Evolutionary conservation across 1,140 invertebrate species (phyloP).

Genomic region (Drosophila bifasciata): DNA sequence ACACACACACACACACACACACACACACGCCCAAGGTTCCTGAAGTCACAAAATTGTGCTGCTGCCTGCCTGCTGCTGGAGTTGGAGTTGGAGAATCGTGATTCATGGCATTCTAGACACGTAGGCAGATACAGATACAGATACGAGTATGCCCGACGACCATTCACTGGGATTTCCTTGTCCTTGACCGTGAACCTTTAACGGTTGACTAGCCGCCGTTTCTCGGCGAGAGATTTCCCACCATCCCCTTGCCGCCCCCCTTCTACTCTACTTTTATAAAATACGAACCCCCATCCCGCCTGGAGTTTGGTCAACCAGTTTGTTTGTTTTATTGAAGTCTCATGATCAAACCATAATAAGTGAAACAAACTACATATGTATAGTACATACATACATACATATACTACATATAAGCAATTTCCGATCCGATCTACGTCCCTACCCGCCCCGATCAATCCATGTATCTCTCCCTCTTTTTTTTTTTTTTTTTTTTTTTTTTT

Average conservation of each 20-base stretch:
- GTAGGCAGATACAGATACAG: conserved; percentile 11
- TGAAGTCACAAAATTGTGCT: conserved; percentile 71
- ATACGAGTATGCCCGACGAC: conserved; percentile 11
- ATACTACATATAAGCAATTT: conserved; percentile 13
- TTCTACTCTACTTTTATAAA: conserved; percentile 1
- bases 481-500: conserved; percentile 70
- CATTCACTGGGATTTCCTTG: conserved; percentile 81
- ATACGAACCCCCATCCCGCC: not conserved
- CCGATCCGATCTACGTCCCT: not conserved
- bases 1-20: conserved; percentile 18
- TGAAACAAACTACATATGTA: conserved; percentile 21
- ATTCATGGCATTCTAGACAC: conserved; percentile 56
- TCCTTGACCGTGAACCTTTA: conserved; percentile 82
- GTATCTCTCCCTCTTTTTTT: conserved; percentile 12
- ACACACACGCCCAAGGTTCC: conserved; percentile 69
- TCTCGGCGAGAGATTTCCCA: conserved; percentile 30
- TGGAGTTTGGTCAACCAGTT: conserved; percentile 56
- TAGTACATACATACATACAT: too few species aligned
- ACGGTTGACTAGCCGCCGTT: conserved; percentile 65
- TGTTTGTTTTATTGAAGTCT: conserved; percentile 75
- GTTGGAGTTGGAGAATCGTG: conserved; percentile 43
- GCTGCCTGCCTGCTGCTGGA: conserved; percentile 10
- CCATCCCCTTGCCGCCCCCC: too few species aligned
- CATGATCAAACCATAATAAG: conserved; percentile 69
- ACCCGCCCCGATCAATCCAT: not conserved